phyloP scores from a whole-genome alignment of 2,797 vertebrate genomes.

The Acanthurus tractus region DNA sequence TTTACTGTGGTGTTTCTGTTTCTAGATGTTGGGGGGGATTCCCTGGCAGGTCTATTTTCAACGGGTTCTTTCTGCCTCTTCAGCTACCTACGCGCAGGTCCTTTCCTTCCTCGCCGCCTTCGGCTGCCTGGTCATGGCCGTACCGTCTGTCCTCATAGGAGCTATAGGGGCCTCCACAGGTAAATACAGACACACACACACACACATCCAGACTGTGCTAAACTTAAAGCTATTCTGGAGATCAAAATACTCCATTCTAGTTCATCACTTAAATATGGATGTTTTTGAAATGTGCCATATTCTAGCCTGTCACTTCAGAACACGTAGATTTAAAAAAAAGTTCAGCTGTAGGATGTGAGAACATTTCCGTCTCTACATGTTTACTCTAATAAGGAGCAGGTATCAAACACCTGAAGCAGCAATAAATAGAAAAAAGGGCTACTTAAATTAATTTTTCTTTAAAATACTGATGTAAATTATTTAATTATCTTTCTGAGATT shows the following conservation, averaged over 20 bases:
- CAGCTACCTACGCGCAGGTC: conserved; percentile 96
- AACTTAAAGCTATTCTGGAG: background rate
- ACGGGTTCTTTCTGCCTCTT: conserved; percentile 96
- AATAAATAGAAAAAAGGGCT: background rate
- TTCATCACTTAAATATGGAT: background rate
- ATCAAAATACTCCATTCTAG: background rate
- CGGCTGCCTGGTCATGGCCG: conserved; percentile 95
- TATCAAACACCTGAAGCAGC: background rate
- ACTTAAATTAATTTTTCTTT: background rate
- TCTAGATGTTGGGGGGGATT: conserved; percentile 95
- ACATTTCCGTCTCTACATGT: background rate
- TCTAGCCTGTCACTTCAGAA: background rate
- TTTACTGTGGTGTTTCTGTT: conserved; percentile 77
- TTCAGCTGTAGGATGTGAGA: background rate
- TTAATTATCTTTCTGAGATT: background rate
- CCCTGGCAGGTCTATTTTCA: conserved; percentile 99
- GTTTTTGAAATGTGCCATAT: background rate
- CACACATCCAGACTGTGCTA: background rate
- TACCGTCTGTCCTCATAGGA: conserved; percentile 94
- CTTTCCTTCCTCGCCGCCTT: conserved; percentile 96
- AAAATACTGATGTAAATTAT: background rate
- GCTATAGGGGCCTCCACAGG: conserved; percentile 97
- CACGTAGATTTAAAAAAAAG: background rate
- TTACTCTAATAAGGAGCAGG: background rate
- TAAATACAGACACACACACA: conserved; percentile 73